Percentiles rank a stretch among this genome's conserved stretches.
phyloP scores from a whole-genome alignment of 2,113 vertebrate genomes.

The Eubucco bourcierii region DNA sequence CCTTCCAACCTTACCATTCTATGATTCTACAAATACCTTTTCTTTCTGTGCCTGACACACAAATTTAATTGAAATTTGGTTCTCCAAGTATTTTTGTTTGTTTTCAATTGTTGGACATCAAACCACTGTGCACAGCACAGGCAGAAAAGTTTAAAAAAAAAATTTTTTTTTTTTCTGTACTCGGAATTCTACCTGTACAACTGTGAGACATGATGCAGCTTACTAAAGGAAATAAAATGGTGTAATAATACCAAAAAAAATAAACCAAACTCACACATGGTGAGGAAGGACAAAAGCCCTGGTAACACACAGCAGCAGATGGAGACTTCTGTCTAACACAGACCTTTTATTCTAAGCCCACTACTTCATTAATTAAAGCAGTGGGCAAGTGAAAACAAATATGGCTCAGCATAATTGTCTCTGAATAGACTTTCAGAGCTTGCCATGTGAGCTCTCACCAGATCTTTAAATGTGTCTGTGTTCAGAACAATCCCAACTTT shows the following conservation, averaged over 20 bases:
- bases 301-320: conserved; percentile 45
- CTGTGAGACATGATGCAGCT: not conserved
- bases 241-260: not conserved
- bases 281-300: conserved; percentile 50
- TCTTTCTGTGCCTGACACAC: not conserved
- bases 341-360: conserved; percentile 44
- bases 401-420: not conserved
- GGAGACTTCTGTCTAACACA: conserved; percentile 43
- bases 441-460: conserved; percentile 14
- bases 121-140: not conserved
- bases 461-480: conserved; percentile 9
- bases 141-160: not conserved
- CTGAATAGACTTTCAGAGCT: conserved; percentile 46
- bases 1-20: too few relatives aligned
- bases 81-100: not conserved
- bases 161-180: too few relatives aligned
- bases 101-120: not conserved
- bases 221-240: not conserved
- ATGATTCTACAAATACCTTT: not conserved
- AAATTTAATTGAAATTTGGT: not conserved
- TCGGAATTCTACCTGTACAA: not conserved
- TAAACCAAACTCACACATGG: accelerated
- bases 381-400: conserved; percentile 53
- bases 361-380: conserved; percentile 56
- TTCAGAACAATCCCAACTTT: too few relatives aligned